These are phyloP conservation scores for Drosophila asahinai DNA, from an alignment of 1,140 invertebrate species.

Conservation along the genomic window DNA sequence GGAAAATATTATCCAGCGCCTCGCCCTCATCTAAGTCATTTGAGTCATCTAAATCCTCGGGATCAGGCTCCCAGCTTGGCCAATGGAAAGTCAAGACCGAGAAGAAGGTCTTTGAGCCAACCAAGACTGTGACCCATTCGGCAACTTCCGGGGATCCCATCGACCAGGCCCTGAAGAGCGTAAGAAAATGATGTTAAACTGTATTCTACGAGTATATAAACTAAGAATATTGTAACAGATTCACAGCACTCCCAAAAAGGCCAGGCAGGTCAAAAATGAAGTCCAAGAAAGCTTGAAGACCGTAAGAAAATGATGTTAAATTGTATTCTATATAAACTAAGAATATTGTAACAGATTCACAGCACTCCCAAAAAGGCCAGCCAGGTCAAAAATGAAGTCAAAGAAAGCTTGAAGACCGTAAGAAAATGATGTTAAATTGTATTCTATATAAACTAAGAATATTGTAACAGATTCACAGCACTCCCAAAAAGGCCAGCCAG, in stretches of 20 bases:
- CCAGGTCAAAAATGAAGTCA: too few relatives aligned
- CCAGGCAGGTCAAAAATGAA: too few relatives aligned
- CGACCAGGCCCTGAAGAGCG: not conserved
- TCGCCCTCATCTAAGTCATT: not conserved
- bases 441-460: not conserved
- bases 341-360: not conserved
- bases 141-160: too few relatives aligned
- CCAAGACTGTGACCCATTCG: too few relatives aligned
- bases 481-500: not conserved
- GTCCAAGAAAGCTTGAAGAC: not conserved
- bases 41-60: too few relatives aligned
- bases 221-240: too few relatives aligned
- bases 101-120: too few relatives aligned
- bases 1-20: not conserved
- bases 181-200: conserved; percentile 5
- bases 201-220: too few relatives aligned
- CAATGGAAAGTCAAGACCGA: not conserved
- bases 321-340: not conserved
- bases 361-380: not conserved
- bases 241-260: too few relatives aligned
- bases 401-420: not conserved
- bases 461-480: not conserved
- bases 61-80: too few relatives aligned
- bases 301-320: conserved; percentile 6
- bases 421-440: too few relatives aligned